phyloP scores from a whole-genome alignment of 2,888 invertebrate genomes.

The Prosapia bicincta region DNA sequence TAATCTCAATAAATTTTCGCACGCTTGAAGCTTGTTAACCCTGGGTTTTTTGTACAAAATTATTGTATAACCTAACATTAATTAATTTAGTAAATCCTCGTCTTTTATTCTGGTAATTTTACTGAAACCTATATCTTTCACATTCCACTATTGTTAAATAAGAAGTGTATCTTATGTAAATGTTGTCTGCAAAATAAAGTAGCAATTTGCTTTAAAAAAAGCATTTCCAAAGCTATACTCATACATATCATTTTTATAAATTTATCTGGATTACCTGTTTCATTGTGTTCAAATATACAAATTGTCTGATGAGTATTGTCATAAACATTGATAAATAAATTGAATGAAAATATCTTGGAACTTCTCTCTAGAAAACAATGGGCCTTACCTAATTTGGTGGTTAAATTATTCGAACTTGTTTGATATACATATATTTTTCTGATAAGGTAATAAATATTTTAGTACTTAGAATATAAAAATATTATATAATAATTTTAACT shows the following conservation, averaged over 20 bases:
- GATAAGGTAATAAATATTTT: too few species aligned
- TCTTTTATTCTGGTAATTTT: background rate
- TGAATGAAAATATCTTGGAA: background rate
- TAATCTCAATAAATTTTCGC: background rate
- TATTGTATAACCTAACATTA: background rate
- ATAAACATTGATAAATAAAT: background rate
- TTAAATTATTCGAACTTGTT: too few species aligned
- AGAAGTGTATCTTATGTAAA: constrained; percentile 26
- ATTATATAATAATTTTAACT: too few species aligned
- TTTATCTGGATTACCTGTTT: background rate
- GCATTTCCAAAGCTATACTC: constrained; percentile 16
- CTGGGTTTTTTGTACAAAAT: background rate
- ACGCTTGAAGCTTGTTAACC: background rate
- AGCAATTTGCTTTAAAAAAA: constrained; percentile 24
- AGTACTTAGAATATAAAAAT: too few species aligned
- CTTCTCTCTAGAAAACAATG: background rate
- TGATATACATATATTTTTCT: too few species aligned
- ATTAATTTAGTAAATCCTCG: background rate
- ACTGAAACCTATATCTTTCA: background rate
- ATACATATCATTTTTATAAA: constrained; percentile 8
- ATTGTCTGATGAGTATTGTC: background rate
- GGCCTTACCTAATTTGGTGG: background rate
- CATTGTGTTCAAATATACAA: background rate
- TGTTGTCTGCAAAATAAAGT: constrained; percentile 28
- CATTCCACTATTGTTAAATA: constrained; percentile 19